phyloP scores from a whole-genome alignment of 1,140 invertebrate species.

The Drosophila auraria region DNA sequence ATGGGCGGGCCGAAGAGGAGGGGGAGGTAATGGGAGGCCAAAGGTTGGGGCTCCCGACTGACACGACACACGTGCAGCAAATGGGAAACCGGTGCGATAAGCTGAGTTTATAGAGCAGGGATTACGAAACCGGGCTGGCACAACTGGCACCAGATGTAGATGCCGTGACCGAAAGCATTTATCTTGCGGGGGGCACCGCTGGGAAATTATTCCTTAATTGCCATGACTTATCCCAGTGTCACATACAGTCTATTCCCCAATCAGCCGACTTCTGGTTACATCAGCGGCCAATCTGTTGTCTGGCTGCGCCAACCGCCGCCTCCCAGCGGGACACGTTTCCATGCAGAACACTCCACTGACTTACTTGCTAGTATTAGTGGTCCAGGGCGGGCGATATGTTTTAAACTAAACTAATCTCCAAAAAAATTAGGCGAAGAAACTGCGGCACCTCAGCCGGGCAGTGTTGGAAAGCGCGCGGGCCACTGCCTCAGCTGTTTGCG shows the following conservation, averaged over 20 bases:
- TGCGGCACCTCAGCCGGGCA: slow-evolving; percentile 44
- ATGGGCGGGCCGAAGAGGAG: background rate
- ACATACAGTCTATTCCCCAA: slow-evolving; percentile 8
- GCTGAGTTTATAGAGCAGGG: background rate
- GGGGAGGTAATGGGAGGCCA: slow-evolving; percentile 13
- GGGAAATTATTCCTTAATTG: slow-evolving; percentile 15
- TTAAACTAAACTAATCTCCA: slow-evolving; percentile 48
- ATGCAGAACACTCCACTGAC: background rate
- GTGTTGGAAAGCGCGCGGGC: slow-evolving; percentile 32
- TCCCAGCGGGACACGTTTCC: background rate
- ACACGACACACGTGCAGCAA: slow-evolving; percentile 33
- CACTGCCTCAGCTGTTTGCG: slow-evolving; percentile 19
- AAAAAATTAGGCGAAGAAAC: slow-evolving; percentile 37
- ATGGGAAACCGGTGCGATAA: slow-evolving; percentile 22
- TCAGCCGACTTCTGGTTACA: slow-evolving; percentile 46
- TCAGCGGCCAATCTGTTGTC: slow-evolving; percentile 12
- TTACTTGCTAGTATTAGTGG: slow-evolving; percentile 36
- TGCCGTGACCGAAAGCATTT: background rate
- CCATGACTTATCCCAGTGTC: slow-evolving; percentile 18
- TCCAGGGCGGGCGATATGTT: slow-evolving; percentile 42
- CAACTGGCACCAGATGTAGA: background rate
- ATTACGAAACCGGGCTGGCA: slow-evolving; percentile 26
- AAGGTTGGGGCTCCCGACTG: slow-evolving; percentile 23
- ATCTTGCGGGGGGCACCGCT: background rate
- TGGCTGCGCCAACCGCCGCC: background rate